Conservation (phyloP, 2,888 invertebrate species). For the Amblyteles armatorius region DNA sequence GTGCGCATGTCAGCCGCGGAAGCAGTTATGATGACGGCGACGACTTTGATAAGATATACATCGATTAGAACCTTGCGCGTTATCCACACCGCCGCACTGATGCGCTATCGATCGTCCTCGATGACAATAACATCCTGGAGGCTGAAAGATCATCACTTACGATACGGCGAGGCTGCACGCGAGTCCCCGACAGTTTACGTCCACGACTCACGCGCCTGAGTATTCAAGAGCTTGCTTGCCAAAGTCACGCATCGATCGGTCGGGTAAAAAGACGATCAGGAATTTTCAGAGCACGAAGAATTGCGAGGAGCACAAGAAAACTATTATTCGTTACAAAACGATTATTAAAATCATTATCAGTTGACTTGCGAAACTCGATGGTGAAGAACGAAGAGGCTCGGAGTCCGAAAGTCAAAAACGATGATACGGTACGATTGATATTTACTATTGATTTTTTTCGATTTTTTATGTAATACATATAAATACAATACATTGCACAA, state of each 20-base stretch:
- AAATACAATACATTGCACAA: not conserved
- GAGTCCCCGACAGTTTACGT: not conserved
- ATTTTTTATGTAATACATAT: not conserved
- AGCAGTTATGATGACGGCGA: not conserved
- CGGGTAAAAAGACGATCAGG: not conserved
- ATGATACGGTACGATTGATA: no score
- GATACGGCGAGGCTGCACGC: not conserved
- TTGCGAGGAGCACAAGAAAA: slow-evolving; percentile 9
- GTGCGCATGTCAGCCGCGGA: not conserved
- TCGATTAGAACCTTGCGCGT: slow-evolving; percentile 11
- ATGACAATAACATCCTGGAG: not conserved
- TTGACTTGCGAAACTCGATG: no score
- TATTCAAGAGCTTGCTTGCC: not conserved
- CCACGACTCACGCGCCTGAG: not conserved
- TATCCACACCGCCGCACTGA: not conserved
- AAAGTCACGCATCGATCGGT: slow-evolving; percentile 13
- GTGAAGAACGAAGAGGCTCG: no score
- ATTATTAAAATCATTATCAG: no score
- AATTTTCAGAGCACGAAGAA: slow-evolving; percentile 42
- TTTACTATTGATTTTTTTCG: not conserved
- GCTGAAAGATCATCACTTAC: not conserved
- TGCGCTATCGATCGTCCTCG: not conserved
- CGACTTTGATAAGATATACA: not conserved
- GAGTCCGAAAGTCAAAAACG: no score
- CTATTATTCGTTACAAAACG: no score